These are phyloP conservation scores for Carapus acus DNA, from an alignment of 2,797 vertebrate species.

Conservation along the genomic window DNA sequence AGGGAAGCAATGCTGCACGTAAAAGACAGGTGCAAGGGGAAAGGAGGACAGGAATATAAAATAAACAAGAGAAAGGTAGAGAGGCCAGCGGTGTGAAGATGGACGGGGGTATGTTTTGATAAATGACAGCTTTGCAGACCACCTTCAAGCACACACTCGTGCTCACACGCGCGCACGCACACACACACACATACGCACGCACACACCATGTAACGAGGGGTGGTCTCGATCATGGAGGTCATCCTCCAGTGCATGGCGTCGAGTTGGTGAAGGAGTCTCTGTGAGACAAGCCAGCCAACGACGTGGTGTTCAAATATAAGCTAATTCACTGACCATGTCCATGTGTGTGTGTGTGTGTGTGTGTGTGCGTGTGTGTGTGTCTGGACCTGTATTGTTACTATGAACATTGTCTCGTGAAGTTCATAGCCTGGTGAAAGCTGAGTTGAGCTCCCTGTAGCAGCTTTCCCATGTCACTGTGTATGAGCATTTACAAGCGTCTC, in stretches of 20 bases:
- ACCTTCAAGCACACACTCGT: constrained; percentile 34
- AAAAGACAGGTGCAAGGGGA: constrained; percentile 29
- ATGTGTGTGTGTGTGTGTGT: background rate
- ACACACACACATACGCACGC: too few relatives aligned
- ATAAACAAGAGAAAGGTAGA: constrained; percentile 26
- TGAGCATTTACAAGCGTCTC: constrained; percentile 8
- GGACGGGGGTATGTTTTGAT: constrained; percentile 33
- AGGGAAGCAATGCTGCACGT: too few relatives aligned
- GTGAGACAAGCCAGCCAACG: constrained; percentile 19
- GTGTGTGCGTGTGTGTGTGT: constrained; percentile 7
- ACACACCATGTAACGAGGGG: constrained; percentile 48
- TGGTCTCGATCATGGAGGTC: constrained; percentile 56
- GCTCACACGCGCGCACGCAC: too few relatives aligned
- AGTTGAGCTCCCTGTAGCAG: too few relatives aligned
- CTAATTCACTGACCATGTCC: constrained; percentile 14
- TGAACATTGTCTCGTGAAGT: constrained; percentile 16
- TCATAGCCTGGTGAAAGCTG: constrained; percentile 39
- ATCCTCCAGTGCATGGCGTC: background rate
- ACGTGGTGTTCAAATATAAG: constrained; percentile 1
- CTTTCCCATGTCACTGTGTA: constrained; percentile 29
- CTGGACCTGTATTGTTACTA: constrained; percentile 17
- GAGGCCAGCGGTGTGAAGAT: constrained; percentile 31
- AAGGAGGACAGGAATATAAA: constrained; percentile 21
- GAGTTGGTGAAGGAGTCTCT: constrained; percentile 11
- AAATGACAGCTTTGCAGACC: constrained; percentile 41